Conservation (phyloP, 2,888 invertebrate genomes). For the Lithosia quadra region DNA sequence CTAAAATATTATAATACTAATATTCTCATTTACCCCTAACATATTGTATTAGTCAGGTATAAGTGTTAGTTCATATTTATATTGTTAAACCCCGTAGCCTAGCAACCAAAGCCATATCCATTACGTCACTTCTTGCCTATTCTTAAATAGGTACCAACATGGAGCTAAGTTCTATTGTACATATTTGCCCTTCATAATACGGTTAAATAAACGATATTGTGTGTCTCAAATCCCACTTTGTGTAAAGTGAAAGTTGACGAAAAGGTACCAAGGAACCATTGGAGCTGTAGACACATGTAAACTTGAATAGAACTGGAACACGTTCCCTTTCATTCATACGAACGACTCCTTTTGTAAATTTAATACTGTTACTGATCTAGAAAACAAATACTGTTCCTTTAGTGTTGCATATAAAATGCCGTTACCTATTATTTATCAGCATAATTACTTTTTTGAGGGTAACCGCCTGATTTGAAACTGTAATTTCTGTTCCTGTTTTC, state of each 20-base stretch:
- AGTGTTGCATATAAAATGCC: neutral
- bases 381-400: neutral
- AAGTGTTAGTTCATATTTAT: neutral
- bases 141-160: no score
- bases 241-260: constrained; percentile 6
- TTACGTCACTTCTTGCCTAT: neutral
- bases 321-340: neutral
- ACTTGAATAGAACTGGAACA: constrained; percentile 3
- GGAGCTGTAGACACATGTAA: neutral
- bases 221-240: neutral
- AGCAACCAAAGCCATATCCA: neutral
- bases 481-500: no score
- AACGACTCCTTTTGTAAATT: neutral
- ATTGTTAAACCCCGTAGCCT: neutral
- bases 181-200: neutral
- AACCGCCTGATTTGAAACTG: no score
- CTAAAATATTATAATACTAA: no score
- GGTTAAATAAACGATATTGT: neutral
- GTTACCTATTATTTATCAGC: neutral
- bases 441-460: neutral
- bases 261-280: constrained; percentile 4
- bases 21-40: no score
- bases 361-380: neutral
- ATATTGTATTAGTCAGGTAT: no score
- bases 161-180: neutral